Base-by-base conservation (phyloP, 1,140 invertebrate genomes). In the Nasonia vitripennis region DNA sequence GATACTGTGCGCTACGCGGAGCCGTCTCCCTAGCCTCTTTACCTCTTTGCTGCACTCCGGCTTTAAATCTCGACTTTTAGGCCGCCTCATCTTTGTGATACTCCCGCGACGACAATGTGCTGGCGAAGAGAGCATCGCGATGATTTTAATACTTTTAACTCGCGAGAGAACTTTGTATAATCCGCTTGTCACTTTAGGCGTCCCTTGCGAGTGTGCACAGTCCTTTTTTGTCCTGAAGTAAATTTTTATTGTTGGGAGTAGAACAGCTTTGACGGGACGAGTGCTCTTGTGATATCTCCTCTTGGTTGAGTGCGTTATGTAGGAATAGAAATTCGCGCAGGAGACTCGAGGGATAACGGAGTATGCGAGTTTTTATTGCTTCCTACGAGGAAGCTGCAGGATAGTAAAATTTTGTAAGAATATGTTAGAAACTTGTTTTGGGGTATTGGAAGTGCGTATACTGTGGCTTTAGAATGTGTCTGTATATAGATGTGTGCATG, bases 131-230 rank as follows among this genome's bases (percentile, higher is more conserved):
- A 89, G 90, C 90, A 89, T 91, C 88, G 88, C 7, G 14, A 62
- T 92, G 89, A 92, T 93, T 93, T 92, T 92, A 91, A 93, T 92
- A 92, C 92, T 92, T 92, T 93, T 90, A 91, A 92, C 91, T 90
- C 88, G 20, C 55, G 55, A 62, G 20, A 62, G 55, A 62, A 20
- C 88, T 90, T 91, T 89, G 45, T 37, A 89, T 92, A 92, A 93
- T 93, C 92, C 89, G 91, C 91, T 92, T 79, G 62, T 78, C 75
- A 41, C 78, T 73, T 73, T 78, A 70, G 73, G n/a, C 73, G 68
- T 37, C 11, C 34, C 12, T 37, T 37, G 14, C 31, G 5, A 55
- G 51, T 55, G 68, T 48, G 12, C 27, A 9, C 10, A 70, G 34
- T 14, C 14, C 14, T 11, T 86, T 51, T 45, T 78, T 34, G 37